Conservation (phyloP, 2,888 invertebrate genomes). For the Yponomeuta evonymella region DNA sequence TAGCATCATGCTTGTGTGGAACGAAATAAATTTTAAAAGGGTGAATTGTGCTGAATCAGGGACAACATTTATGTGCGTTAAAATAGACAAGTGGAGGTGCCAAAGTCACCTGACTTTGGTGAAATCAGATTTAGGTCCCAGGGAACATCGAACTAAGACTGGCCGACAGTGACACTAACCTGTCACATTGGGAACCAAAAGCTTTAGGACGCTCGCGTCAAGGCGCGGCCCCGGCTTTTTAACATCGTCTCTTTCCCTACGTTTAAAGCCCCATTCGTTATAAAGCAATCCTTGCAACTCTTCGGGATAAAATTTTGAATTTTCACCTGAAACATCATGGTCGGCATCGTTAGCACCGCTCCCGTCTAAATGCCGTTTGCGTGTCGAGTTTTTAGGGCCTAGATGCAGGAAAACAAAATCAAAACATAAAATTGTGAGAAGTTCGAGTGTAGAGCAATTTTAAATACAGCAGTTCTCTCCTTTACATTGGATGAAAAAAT, state of each 20-base stretch:
- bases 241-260: conserved; percentile 92
- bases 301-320: conserved; percentile 64
- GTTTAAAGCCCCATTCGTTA: conserved; percentile 86
- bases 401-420: conserved; percentile 30
- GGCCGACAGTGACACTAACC: conserved; percentile 71
- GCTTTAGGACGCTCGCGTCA: conserved; percentile 78
- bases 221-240: conserved; percentile 95
- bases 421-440: not conserved
- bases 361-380: conserved; percentile 36
- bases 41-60: conserved; percentile 47
- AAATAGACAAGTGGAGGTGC: conserved; percentile 59
- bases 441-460: conserved; percentile 2
- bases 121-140: conserved; percentile 28
- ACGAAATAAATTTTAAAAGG: conserved; percentile 39
- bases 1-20: conserved; percentile 51
- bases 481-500: not conserved
- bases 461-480: conserved; percentile 5
- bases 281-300: conserved; percentile 78
- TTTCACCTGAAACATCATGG: conserved; percentile 75
- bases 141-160: conserved; percentile 55
- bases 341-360: conserved; percentile 54
- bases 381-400: conserved; percentile 33
- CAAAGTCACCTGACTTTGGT: conserved; percentile 19
- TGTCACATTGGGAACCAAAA: conserved; percentile 70
- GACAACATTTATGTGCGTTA: conserved; percentile 63